Evolutionary conservation across 2,797 vertebrate genomes (phyloP), one percentile per base, ranked within the genome.

Genomic region (Chromobotia macracanthus): DNA sequence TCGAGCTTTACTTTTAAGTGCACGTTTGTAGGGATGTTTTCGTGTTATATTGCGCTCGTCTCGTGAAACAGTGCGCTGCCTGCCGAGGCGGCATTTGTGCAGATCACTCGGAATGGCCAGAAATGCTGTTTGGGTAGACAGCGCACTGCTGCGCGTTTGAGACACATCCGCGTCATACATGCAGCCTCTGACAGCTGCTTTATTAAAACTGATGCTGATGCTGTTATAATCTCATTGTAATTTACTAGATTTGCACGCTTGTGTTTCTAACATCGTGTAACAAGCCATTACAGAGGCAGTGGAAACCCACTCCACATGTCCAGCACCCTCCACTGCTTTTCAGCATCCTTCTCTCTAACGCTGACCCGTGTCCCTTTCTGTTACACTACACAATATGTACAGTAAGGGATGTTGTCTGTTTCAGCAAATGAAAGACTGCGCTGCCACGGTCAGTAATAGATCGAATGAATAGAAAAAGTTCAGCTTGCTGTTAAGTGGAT

Each of bases 151-250:
- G 41, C 11, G 10, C 31, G 64, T 44, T 63, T 48, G 41, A 23
- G 25, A 60, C 58, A 21, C 60, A 25, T 10, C 13, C 61, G 8
- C 23, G 21, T 51, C 58, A 7, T 25, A 18, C 38, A 28, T 18
- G 19, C 55, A 19, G 16, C 31, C 63, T 7, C 38, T 46, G 74
- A 67, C 66, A 70, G 75, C 25, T 58, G 44, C 48, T 58, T 21
- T 31, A 55, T 56, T 79, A 19, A 71, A 72, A 65, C 48, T n/a
- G 3, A 35, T 3, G 67, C 44, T 61, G 15, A 50, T 63, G 28
- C 48, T 21, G 58, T 35, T 61, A 70, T 69, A 51, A 61, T 61
- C n/a, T 25, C 19, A 21, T 77, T 35, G 55, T 44, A 48, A 75
- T 75, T 10, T 38, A 75, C 46, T 63, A 35, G 13, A 31, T 68